phyloP scores from a whole-genome alignment of 2,888 invertebrate genomes.

The Pogonocherus hispidulus region DNA sequence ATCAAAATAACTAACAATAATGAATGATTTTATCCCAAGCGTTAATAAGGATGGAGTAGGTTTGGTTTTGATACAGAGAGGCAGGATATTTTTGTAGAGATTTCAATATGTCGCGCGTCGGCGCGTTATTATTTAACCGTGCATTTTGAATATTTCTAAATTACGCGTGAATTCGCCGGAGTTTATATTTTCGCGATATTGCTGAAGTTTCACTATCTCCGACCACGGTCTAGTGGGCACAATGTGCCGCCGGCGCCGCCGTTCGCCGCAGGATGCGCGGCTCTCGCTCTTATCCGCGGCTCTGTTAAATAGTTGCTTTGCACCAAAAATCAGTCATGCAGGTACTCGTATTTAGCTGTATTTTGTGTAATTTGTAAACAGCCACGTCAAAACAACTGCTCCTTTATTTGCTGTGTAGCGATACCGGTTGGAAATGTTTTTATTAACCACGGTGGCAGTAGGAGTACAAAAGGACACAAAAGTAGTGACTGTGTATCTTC shows the following conservation, averaged over 20 bases:
- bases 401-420: not conserved
- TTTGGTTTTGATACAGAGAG: too few species aligned
- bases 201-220: constrained; percentile 52
- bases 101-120: constrained; percentile 19
- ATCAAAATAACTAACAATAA: too few species aligned
- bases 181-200: constrained; percentile 35
- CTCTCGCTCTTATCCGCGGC: not conserved
- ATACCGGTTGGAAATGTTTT: too few species aligned
- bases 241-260: constrained; percentile 45
- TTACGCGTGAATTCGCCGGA: constrained; percentile 31
- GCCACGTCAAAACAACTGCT: not conserved
- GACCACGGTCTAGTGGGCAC: constrained; percentile 55
- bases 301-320: not conserved
- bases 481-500: too few species aligned
- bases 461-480: too few species aligned
- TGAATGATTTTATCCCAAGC: too few species aligned
- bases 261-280: not conserved
- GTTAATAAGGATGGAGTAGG: too few species aligned
- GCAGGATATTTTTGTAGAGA: not conserved
- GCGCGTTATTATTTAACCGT: constrained; percentile 15
- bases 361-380: too few species aligned
- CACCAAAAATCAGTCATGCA: not conserved
- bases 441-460: too few species aligned
- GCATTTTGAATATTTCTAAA: constrained; percentile 28
- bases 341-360: not conserved